Evolutionary conservation across 1,140 invertebrate species (phyloP).

Genomic region (Eubasilissa regina): DNA sequence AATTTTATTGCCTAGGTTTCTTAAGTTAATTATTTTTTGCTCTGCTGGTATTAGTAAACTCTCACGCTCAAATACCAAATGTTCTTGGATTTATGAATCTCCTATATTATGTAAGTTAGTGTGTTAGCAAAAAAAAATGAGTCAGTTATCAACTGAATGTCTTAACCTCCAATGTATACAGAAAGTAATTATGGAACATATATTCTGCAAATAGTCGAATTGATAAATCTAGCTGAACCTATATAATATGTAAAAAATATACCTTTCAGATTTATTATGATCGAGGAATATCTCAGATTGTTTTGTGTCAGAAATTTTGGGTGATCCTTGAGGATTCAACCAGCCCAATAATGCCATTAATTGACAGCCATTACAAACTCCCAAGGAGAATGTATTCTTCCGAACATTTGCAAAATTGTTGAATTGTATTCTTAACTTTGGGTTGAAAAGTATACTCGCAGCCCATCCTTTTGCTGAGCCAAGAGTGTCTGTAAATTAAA

Average conservation of each 20-base stretch:
- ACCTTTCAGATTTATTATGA: slow-evolving; percentile 88
- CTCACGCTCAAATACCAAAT: too few relatives aligned
- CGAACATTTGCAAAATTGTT: slow-evolving; percentile 79
- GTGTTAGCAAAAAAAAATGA: too few relatives aligned
- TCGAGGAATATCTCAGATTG: slow-evolving; percentile 82
- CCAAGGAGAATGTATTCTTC: slow-evolving; percentile 92
- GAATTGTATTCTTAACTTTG: slow-evolving; percentile 79
- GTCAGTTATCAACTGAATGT: neutral
- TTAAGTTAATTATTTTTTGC: too few relatives aligned
- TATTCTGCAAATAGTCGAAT: neutral
- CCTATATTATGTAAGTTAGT: too few relatives aligned
- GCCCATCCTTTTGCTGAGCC: slow-evolving; percentile 99
- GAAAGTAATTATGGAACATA: neutral
- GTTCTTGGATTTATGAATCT: too few relatives aligned
- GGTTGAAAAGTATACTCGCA: slow-evolving; percentile 86
- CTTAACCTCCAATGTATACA: neutral
- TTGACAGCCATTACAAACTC: slow-evolving; percentile 98
- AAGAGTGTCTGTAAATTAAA: slow-evolving; percentile 84
- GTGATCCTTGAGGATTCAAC: slow-evolving; percentile 69
- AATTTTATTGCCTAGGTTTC: too few relatives aligned
- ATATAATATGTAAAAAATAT: too few relatives aligned
- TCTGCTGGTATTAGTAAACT: too few relatives aligned
- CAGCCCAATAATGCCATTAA: slow-evolving; percentile 91
- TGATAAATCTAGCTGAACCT: too few relatives aligned
- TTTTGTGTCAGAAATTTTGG: slow-evolving; percentile 61